These are phyloP conservation scores for Acheta domesticus DNA, from an alignment of 2,888 invertebrate genomes.

Conservation along the genomic window DNA sequence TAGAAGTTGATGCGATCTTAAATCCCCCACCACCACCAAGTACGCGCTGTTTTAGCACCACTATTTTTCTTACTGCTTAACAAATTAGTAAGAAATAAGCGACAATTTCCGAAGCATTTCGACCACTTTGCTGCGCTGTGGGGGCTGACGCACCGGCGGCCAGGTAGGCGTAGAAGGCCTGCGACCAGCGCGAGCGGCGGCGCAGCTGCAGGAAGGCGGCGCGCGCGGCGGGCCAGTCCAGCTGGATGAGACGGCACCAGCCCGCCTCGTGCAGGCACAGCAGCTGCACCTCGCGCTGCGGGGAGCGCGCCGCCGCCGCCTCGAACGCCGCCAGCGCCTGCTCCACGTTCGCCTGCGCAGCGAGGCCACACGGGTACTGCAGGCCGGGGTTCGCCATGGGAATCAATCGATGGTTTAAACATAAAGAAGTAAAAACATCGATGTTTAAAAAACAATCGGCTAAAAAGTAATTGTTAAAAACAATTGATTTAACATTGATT, in stretches of 20 bases:
- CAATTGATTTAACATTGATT: no score
- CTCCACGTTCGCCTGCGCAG: slow-evolving; percentile 56
- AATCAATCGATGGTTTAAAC: no score
- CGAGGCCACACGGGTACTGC: slow-evolving; percentile 31
- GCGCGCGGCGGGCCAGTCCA: slow-evolving; percentile 56
- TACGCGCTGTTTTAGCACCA: no score
- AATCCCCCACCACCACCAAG: no score
- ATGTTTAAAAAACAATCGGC: no score
- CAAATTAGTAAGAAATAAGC: no score
- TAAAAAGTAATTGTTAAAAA: no score
- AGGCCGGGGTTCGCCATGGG: not conserved
- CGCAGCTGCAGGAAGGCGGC: slow-evolving; percentile 55
- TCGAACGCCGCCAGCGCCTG: slow-evolving; percentile 57
- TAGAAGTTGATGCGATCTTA: no score
- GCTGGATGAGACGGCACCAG: slow-evolving; percentile 62
- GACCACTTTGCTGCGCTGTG: no score
- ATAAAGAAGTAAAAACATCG: not conserved
- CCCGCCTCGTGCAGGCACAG: slow-evolving; percentile 62
- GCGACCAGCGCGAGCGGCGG: slow-evolving; percentile 62
- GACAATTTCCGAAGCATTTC: no score
- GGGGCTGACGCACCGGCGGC: slow-evolving; percentile 48
- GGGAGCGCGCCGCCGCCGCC: slow-evolving; percentile 55
- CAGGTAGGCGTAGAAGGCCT: slow-evolving; percentile 62
- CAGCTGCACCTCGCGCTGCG: slow-evolving; percentile 61
- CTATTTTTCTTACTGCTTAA: no score